Percentiles rank a stretch among this genome's conserved stretches.
phyloP scores from a whole-genome alignment of 2,113 vertebrate species.

The Monopterus albus region DNA sequence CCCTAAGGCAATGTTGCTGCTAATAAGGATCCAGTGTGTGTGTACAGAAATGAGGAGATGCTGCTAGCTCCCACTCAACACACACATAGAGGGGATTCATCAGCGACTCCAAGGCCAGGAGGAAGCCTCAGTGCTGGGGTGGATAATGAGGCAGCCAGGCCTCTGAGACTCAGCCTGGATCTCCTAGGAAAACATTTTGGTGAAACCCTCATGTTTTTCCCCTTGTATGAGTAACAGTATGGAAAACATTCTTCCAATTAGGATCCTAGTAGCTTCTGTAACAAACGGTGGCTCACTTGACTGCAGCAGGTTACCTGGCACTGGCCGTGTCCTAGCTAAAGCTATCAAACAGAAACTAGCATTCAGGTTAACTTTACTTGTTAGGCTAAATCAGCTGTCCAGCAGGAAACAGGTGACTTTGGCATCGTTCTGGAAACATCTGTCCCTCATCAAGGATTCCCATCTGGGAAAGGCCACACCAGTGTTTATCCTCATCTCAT shows the following conservation, averaged over 20 bases:
- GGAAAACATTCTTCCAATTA: slow-evolving; percentile 34
- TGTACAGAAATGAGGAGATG: slow-evolving; percentile 27
- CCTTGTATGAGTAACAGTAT: not conserved
- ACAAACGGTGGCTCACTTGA: slow-evolving; percentile 20
- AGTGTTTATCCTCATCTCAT: too few relatives aligned
- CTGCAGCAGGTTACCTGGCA: too few relatives aligned
- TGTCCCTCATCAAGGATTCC: too few relatives aligned
- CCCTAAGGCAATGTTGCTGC: slow-evolving; percentile 50
- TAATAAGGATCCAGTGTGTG: slow-evolving; percentile 52
- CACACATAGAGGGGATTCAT: slow-evolving; percentile 31
- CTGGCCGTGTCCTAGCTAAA: too few relatives aligned
- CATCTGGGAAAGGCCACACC: too few relatives aligned
- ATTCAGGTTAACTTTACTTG: too few relatives aligned
- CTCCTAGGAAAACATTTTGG: not conserved
- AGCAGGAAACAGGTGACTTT: too few relatives aligned
- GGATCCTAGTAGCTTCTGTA: slow-evolving; percentile 25
- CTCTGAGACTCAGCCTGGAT: slow-evolving; percentile 4
- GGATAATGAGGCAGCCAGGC: slow-evolving; percentile 42
- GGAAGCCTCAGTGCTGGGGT: slow-evolving; percentile 36
- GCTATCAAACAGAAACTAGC: too few relatives aligned
- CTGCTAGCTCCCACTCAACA: slow-evolving; percentile 35
- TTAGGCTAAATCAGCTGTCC: too few relatives aligned
- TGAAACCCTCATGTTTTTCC: slow-evolving; percentile 5
- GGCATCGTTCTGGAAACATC: too few relatives aligned
- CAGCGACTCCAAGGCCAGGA: slow-evolving; percentile 26